Evolutionary conservation across 2,113 vertebrate genomes (phyloP).

Genomic region (Trochalopteron elliotii): DNA sequence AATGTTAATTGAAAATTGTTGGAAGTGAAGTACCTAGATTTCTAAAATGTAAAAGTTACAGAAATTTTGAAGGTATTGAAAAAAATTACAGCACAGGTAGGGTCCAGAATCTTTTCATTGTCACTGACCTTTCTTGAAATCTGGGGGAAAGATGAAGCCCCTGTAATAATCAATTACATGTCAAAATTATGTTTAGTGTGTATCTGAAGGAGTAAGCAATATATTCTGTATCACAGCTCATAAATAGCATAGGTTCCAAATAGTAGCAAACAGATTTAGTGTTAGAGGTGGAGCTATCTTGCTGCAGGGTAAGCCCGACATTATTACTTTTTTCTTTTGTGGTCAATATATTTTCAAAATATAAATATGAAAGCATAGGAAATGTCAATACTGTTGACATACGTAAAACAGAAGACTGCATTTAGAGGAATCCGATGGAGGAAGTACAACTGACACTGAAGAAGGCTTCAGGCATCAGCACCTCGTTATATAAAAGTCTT

Average conservation of each 20-base stretch:
- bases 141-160: background rate
- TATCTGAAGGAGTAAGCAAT: background rate
- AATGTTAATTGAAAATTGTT: background rate
- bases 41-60: background rate
- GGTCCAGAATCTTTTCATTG: background rate
- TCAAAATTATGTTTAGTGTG: background rate
- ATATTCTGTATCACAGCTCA: background rate
- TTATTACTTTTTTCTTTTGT: background rate
- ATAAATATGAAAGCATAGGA: background rate
- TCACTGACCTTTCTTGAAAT: background rate
- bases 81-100: background rate
- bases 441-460: background rate
- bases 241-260: background rate
- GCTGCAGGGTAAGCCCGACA: background rate
- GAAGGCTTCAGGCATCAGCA: background rate
- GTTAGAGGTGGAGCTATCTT: background rate
- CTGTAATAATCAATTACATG: background rate
- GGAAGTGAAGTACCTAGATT: background rate
- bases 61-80: background rate
- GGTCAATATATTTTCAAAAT: background rate
- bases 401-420: background rate
- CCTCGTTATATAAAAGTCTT: background rate
- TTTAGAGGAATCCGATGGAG: background rate
- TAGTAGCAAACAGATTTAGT: background rate
- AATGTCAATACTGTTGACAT: background rate